Percentiles rank a stretch among this genome's conserved stretches.
These are phyloP conservation scores for Malurus leucopterus DNA, from an alignment of 2,797 vertebrate genomes.

Conservation along the genomic window DNA sequence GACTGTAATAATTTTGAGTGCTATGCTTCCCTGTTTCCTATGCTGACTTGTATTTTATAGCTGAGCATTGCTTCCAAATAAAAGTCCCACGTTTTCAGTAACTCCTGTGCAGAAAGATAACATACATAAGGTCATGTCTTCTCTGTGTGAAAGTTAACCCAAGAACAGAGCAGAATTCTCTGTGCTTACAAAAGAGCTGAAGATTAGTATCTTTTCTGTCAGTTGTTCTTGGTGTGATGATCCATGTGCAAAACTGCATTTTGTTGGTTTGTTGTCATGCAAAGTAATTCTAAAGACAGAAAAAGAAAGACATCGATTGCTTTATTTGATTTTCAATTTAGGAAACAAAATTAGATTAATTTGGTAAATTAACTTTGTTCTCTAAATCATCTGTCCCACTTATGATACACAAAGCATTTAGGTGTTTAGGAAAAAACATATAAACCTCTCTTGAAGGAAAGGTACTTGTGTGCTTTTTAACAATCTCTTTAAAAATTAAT, in stretches of 20 bases:
- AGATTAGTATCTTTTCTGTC: neutral
- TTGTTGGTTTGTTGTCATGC: neutral
- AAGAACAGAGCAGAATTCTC: neutral
- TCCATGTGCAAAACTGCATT: neutral
- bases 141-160: neutral
- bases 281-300: neutral
- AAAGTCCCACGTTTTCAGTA: neutral
- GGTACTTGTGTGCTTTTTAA: neutral
- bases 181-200: neutral
- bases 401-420: neutral
- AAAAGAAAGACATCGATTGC: neutral
- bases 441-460: neutral
- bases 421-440: neutral
- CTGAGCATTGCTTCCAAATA: neutral
- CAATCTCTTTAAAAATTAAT: neutral
- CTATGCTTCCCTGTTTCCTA: neutral
- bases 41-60: neutral
- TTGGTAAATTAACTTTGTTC: neutral
- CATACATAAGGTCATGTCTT: neutral
- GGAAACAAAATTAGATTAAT: neutral
- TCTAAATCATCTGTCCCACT: neutral
- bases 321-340: neutral
- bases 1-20: neutral
- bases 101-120: neutral
- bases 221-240: neutral